These are phyloP conservation scores for Petrophora chlorosata DNA, from an alignment of 2,888 invertebrate genomes.

Conservation along the genomic window DNA sequence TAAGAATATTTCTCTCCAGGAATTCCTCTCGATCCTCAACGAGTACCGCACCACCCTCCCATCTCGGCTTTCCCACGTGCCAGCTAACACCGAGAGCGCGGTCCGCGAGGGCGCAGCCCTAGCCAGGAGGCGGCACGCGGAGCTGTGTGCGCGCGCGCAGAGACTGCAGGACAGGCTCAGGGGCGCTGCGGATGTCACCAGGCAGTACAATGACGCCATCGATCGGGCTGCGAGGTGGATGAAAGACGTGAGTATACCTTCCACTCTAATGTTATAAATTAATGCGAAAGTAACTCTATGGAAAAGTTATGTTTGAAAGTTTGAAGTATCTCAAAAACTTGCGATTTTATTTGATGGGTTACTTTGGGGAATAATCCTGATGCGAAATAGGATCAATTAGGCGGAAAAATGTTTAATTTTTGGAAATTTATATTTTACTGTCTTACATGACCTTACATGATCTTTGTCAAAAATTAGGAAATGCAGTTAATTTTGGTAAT, in stretches of 20 bases:
- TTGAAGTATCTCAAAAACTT: no score
- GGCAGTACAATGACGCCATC: slow-evolving; percentile 90
- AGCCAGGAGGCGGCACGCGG: slow-evolving; percentile 91
- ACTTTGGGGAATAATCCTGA: no score
- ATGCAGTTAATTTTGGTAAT: no score
- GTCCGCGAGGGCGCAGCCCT: slow-evolving; percentile 91
- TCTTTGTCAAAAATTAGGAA: no score
- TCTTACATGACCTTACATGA: no score
- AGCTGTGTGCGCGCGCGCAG: slow-evolving; percentile 92
- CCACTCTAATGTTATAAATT: background rate
- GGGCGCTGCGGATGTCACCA: slow-evolving; percentile 85
- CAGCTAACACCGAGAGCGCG: slow-evolving; percentile 87
- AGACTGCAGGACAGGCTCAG: slow-evolving; percentile 91
- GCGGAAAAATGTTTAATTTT: no score
- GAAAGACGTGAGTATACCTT: slow-evolving; percentile 81
- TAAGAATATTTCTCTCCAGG: slow-evolving; percentile 78
- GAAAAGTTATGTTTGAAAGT: no score
- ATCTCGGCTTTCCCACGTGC: slow-evolving; percentile 91
- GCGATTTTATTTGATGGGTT: no score
- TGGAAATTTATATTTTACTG: no score
- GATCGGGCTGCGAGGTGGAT: slow-evolving; percentile 92
- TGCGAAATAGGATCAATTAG: no score
- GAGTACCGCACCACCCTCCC: slow-evolving; percentile 94
- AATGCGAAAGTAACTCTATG: no score
- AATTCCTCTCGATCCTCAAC: slow-evolving; percentile 92